Evolutionary conservation across 2,888 invertebrate genomes (phyloP), one percentile per base, ranked within the genome.

Genomic region (Bruchidius siliquastri): DNA sequence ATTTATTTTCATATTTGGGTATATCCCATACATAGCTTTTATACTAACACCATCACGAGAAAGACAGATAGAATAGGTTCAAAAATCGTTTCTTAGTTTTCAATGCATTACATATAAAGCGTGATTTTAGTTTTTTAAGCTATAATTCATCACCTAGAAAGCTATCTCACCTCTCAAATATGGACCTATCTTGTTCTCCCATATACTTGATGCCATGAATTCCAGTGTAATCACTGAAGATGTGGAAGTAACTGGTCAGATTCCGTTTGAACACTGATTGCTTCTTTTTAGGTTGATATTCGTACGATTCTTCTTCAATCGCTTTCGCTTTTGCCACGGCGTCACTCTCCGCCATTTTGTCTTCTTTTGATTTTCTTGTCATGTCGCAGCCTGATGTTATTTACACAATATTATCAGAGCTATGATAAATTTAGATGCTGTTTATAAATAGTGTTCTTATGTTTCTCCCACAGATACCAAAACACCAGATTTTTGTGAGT

Each of bases 161-260:
- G n/a, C n/a, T n/a, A n/a, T n/a, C n/a, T 81, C 80, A 86, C 87
- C 83, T 86, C 80, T 88, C 87, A 69, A 84, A 78, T 21, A 82
- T 74, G 2, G 84, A 82, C 72, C 87, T 79, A 20, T 83, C 82
- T 22, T 81, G 81, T 77, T 87, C 87, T 13, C 86, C 85, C 79
- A 86, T 82, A 79, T 87, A 87, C 73, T 84, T 81, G 71, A 86
- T 83, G 0, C 87, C 87, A 77, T 86, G 87, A 18, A 87, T 82
- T 30, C 86, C 84, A 8, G 86, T 86, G 74, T 82, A 83, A 67
- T 80, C 80, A 21, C 84, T 81, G 75, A 82, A 86, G 76, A 85
- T 84, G 1, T 81, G 80, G 67, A 85, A 81, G 77, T 86, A 86
- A 73, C 83, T 79, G 71, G 77, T 74, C 30, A 82, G 74, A 76